Evolutionary conservation across 2,113 vertebrate species (phyloP), one percentile per base, ranked within the genome.

Genomic region (Gallinago undulata): DNA sequence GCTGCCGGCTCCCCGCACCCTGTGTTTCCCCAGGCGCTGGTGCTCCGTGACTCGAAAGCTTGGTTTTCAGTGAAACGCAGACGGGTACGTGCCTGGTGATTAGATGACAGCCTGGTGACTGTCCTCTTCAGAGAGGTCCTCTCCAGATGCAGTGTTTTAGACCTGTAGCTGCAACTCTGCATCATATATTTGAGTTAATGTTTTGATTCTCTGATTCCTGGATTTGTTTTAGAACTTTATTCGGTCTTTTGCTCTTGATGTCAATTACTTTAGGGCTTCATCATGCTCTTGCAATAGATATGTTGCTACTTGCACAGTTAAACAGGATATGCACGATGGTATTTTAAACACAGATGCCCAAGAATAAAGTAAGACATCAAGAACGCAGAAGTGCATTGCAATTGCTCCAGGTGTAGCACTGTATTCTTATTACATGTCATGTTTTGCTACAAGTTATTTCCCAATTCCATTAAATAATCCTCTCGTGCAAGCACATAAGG

Each of bases 11-110:
- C 21, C 60, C 75, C 17, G 1, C 17, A 1, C 56, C 48, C 4
- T 3, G 63, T 2, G 28, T 14, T 21, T 2, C 1, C 5, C n/a
- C 90, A 28, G 82, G 68, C 3, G 16, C 56, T 16, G 28, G 19
- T 2, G 12, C 30, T 18, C 31, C 2, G 2, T 30, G 11, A 3
- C 70, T 53, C 7, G 25, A 11, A 18, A 19, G 16, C 15, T 47
- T 3, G 2, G 15, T 4, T 66, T 2, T n/a, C 22, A 10, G 67
- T 4, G 2, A 59, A 63, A 10, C 2, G 30, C 63, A 12, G 86
- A 7, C 45, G 2, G 1, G 10, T 4, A 16, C 1, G 3, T 12
- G 53, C 41, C 33, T 18, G 39, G 5, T 10, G 6, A 0, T 24
- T 4, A 7, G n/a, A 1, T 27, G 41, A 3, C 67, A 88, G 63